Conservation (phyloP, 2,113 vertebrate species). For the Triplophysa tibetana region DNA sequence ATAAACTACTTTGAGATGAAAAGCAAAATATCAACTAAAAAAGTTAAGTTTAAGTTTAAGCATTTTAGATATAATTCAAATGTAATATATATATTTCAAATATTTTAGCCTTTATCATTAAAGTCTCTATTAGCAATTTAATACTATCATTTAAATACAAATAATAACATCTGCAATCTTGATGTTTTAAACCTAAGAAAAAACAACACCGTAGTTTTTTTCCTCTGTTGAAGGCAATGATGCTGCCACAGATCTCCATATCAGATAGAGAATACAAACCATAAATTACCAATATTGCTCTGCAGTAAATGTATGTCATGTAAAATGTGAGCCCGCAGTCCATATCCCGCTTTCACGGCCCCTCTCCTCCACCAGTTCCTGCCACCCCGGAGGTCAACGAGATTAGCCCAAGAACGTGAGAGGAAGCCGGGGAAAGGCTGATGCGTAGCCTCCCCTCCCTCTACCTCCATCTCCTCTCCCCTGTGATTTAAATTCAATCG, state of each 20-base stretch:
- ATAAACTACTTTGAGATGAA: too few relatives aligned
- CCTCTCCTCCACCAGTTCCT: slow-evolving; percentile 49
- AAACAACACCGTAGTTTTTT: not conserved
- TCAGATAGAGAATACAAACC: not conserved
- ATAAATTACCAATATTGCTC: not conserved
- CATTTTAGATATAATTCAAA: too few relatives aligned
- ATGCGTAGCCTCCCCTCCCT: slow-evolving; percentile 6
- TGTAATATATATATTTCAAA: too few relatives aligned
- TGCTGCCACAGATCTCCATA: not conserved
- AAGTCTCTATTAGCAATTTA: too few relatives aligned
- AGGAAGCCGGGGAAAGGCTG: slow-evolving; percentile 37
- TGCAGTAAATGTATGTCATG: slow-evolving; percentile 12
- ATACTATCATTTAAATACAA: too few relatives aligned
- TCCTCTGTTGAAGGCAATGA: not conserved
- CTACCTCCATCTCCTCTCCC: slow-evolving; percentile 52
- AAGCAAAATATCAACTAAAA: too few relatives aligned
- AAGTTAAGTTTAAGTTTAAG: too few relatives aligned
- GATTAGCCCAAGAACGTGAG: slow-evolving; percentile 57
- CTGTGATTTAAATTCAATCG: slow-evolving; percentile 77
- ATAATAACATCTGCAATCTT: not conserved
- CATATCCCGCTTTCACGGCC: not conserved
- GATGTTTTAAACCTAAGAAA: not conserved
- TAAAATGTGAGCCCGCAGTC: slow-evolving; percentile 27
- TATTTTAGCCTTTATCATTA: too few relatives aligned
- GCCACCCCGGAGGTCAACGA: slow-evolving; percentile 59